Evolutionary conservation across 2,888 invertebrate species (phyloP), one percentile per base, ranked within the genome.

Genomic region (Oligia fasciuncula): DNA sequence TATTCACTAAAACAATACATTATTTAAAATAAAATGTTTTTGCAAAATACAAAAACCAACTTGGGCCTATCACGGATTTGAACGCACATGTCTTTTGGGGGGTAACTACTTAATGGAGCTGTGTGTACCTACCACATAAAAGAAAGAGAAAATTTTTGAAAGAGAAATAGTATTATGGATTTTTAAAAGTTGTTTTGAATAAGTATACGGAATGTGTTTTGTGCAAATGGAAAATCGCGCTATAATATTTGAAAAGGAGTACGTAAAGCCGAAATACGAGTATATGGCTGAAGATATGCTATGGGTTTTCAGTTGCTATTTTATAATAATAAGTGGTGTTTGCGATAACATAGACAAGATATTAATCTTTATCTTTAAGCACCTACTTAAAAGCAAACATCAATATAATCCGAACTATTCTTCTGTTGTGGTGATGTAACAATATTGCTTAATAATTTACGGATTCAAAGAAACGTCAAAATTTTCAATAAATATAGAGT

Each of bases 101-200:
- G n/a, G n/a, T n/a, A n/a, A n/a, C n/a, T n/a, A n/a, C n/a, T n/a
- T n/a, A n/a, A n/a, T n/a, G n/a, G n/a, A n/a, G n/a, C n/a, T n/a
- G n/a, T n/a, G n/a, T 72, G 72, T 74, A 29, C 29, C 29, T 29
- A 75, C 51, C 49, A 40, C 63, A 74, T 76, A 77, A 65, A 72
- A 84, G 23, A 66, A 69, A 70, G 23, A 54, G 35, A 66, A 70
- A 3, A 67, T 77, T 68, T 79, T 77, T 70, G 14, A 67, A 57
- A 78, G 51, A 17, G 43, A 77, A 75, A 84, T 87, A 84, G 73
- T 54, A 65, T 75, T 65, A 74, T 63, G 19, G 23, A 13, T 76
- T 62, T 83, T 65, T 54, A n/a, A 43, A 75, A 74, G 67, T 60
- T 66, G 29, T 69, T 85, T 72, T 73, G 69, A 63, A 49, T 49